These are phyloP conservation scores for Condylura cristata DNA, from an alignment of 2,113 vertebrate genomes.

Conservation along the genomic window DNA sequence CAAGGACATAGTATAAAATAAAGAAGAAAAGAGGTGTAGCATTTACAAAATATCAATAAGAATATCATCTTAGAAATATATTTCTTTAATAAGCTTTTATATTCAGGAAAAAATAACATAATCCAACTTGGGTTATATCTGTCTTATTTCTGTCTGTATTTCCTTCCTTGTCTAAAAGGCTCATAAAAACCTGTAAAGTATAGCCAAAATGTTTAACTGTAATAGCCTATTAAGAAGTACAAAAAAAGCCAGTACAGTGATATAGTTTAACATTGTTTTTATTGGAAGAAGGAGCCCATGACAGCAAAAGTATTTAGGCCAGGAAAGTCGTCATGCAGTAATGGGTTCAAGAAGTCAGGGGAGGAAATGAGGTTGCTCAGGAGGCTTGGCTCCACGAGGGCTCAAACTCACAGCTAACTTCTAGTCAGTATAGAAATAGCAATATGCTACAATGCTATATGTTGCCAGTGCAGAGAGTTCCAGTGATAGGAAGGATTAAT, in stretches of 20 bases:
- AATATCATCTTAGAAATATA: background rate
- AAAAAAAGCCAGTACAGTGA: background rate
- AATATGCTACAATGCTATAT: background rate
- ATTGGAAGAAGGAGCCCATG: background rate
- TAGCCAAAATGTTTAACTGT: background rate
- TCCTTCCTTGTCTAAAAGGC: background rate
- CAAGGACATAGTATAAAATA: background rate
- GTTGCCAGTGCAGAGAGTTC: background rate
- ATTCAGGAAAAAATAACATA: background rate
- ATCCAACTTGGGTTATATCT: background rate
- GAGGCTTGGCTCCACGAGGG: background rate
- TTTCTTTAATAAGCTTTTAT: constrained; percentile 27
- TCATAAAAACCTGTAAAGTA: background rate
- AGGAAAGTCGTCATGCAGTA: background rate
- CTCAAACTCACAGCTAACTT: background rate
- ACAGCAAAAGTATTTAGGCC: background rate
- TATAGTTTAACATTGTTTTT: background rate
- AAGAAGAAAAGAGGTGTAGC: background rate
- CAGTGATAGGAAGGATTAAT: background rate
- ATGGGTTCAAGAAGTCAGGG: background rate
- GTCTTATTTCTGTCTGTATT: too few relatives aligned
- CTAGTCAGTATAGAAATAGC: background rate
- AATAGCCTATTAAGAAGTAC: background rate
- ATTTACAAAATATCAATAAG: background rate
- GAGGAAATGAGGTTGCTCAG: background rate